These are phyloP conservation scores for Prunella himalayana DNA, from an alignment of 2,113 vertebrate genomes.

Conservation along the genomic window DNA sequence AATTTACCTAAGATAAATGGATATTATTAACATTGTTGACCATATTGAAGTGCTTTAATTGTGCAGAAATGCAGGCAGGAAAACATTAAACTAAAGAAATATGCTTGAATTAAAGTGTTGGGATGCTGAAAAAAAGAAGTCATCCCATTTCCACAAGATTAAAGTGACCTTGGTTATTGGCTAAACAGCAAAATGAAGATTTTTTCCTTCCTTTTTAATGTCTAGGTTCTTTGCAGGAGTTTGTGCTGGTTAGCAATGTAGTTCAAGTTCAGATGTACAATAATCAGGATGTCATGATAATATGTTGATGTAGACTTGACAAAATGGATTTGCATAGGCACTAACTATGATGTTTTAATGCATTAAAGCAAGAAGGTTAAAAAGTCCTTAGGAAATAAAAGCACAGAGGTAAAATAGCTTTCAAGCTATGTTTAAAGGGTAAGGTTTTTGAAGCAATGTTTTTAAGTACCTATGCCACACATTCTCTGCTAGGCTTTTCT, in stretches of 20 bases:
- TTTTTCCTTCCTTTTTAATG: neutral
- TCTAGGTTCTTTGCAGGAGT: neutral
- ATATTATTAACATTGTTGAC: constrained; percentile 11
- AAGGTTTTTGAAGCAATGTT: neutral
- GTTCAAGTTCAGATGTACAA: neutral
- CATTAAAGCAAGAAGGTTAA: neutral
- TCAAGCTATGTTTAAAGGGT: neutral
- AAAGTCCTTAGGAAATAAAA: neutral
- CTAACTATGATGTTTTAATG: neutral
- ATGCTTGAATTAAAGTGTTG: neutral
- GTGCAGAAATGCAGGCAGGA: neutral
- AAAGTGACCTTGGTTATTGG: neutral
- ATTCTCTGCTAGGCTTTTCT: neutral
- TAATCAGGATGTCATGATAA: neutral
- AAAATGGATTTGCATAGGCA: neutral
- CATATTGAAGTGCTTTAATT: neutral
- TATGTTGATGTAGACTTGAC: neutral
- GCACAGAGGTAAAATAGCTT: neutral
- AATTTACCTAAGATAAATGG: neutral
- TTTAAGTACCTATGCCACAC: neutral
- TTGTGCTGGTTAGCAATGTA: neutral
- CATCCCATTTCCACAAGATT: neutral
- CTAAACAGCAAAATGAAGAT: neutral
- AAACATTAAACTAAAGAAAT: constrained; percentile 16
- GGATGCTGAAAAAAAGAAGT: neutral